Percentiles rank a stretch among this genome's conserved stretches.
Conservation (phyloP, 2,113 vertebrate genomes). For the Carlito syrichta region DNA sequence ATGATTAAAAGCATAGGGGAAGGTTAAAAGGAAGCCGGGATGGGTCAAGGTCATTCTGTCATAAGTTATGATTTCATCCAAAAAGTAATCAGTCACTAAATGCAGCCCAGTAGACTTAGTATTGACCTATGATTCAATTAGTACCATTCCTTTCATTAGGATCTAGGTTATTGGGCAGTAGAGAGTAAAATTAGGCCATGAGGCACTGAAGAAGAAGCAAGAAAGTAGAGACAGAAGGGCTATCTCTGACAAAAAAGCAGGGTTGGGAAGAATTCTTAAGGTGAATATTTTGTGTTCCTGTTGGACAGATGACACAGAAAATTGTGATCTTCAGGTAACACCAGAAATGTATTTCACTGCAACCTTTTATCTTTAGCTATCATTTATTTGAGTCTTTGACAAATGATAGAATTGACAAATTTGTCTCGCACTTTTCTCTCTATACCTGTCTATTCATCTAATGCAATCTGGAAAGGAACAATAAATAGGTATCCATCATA, state of each 20-base stretch:
- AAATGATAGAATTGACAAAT: slow-evolving; percentile 2
- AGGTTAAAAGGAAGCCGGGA: background rate
- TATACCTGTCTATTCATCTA: background rate
- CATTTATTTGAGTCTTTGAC: background rate
- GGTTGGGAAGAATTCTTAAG: background rate
- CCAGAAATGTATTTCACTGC: background rate
- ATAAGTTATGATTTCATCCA: background rate
- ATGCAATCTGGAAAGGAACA: background rate
- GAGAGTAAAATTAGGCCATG: background rate
- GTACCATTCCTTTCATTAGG: background rate
- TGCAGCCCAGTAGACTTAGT: background rate
- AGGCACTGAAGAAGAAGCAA: background rate
- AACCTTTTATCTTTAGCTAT: background rate
- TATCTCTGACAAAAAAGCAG: background rate
- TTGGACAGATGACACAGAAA: background rate
- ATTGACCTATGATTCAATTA: background rate
- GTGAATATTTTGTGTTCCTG: background rate
- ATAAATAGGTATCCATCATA: slow-evolving; percentile 11
- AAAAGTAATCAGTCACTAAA: background rate
- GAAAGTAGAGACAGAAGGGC: background rate
- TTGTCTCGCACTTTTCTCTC: background rate
- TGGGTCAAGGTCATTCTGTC: background rate
- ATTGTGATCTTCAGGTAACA: background rate
- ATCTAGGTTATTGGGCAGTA: background rate
- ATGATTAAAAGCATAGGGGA: slow-evolving; percentile 7